Evolutionary conservation across 1,140 invertebrate species (phyloP).

Genomic region (Cyclina sinensis): DNA sequence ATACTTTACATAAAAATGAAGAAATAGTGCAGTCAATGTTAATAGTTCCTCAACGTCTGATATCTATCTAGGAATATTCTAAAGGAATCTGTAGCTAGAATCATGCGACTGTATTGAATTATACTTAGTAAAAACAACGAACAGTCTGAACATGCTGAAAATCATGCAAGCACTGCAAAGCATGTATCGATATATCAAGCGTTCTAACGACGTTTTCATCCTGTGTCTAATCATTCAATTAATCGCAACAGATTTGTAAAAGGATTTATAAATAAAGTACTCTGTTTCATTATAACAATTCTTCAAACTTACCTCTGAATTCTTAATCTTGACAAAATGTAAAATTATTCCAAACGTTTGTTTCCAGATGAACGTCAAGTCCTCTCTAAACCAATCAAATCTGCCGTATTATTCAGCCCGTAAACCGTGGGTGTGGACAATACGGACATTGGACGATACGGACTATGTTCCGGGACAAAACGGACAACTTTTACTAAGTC

Average conservation of each 20-base stretch:
- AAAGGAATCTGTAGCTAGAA: too few species aligned
- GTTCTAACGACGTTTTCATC: background rate
- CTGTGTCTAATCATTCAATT: background rate
- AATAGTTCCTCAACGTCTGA: too few species aligned
- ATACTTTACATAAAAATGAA: too few species aligned
- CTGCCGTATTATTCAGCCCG: background rate
- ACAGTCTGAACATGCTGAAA: conserved; percentile 9
- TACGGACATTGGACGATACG: too few species aligned
- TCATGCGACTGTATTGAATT: too few species aligned
- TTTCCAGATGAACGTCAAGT: conserved; percentile 36
- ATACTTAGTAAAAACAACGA: too few species aligned
- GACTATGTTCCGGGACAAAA: too few species aligned
- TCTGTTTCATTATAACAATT: background rate
- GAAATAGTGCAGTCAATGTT: too few species aligned
- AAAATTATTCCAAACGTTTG: conserved; percentile 24
- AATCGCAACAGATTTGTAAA: background rate
- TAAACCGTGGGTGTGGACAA: too few species aligned
- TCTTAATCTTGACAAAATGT: conserved; percentile 3
- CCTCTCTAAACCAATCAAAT: conserved; percentile 19
- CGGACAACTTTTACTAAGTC: too few species aligned
- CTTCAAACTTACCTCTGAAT: background rate
- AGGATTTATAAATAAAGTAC: background rate
- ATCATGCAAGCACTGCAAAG: background rate
- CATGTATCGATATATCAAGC: too few species aligned
- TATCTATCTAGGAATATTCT: too few species aligned